Evolutionary conservation across 2,797 vertebrate genomes (phyloP), one percentile per base, ranked within the genome.

Genomic region (Arctocebus calabarensis): DNA sequence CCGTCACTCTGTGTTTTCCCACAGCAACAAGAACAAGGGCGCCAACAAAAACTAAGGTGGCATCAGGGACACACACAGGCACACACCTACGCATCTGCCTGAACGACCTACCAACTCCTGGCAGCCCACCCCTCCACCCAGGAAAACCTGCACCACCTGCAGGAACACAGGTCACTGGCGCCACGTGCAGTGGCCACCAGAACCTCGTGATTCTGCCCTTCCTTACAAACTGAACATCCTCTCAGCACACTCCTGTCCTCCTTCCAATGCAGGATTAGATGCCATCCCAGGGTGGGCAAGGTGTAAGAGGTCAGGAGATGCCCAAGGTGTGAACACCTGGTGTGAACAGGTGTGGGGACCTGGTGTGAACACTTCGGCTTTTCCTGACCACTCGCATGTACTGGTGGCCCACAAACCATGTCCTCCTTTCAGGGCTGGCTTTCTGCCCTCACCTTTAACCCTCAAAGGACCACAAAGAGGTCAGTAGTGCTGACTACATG

Each of bases 381-480:
- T 34, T 29, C 32, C 45, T 52, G 64, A 74, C 17, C 14, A 1
- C 81, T 73, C 6, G 70, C 13, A 27, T 0, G 2, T 52, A 32
- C 45, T 3, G 34, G 17, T 14, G 16, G 64, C 27, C 32, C 23
- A 1, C 0, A 27, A n/a, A 29, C 1, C 29, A 43, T 0, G 7
- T 9, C 12, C 82, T 52, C 37, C 12, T 4, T 1, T 88, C 13
- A 27, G 40, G 13, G 7, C 48, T 92, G 75, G n/a, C 22, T 52
- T 22, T 37, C 83, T 48, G 19, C 25, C 5, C 52, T 48, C 32
- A 14, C 43, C 34, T 37, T 70, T 25, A 66, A 37, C 32, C 74
- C 37, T 75, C 40, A 27, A 5, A 22, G 40, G 64, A 61, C 55
- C 75, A 77, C 0, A 0, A 17, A 73, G 25, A 71, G 61, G 48